Conservation (phyloP, 2,113 vertebrate species). For the Amblyopsis rosae region DNA sequence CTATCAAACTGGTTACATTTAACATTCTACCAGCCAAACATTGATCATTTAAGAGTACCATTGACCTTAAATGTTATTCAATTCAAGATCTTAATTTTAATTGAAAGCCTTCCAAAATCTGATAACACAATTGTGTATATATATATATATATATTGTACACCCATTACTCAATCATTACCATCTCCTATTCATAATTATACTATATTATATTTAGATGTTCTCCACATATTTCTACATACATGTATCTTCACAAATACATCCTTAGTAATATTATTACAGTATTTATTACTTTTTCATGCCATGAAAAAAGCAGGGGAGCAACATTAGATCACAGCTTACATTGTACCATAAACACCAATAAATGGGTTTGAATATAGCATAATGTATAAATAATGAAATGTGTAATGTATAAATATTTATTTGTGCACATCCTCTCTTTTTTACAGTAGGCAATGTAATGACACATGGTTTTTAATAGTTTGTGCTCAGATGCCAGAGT, state of each 20-base stretch:
- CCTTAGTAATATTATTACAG: constrained; percentile 36
- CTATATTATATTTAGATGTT: too few species aligned
- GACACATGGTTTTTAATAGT: not conserved
- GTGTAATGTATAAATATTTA: not conserved
- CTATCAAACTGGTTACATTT: too few species aligned
- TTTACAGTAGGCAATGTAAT: not conserved
- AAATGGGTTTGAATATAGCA: constrained; percentile 37
- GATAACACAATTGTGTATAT: too few species aligned
- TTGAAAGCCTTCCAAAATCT: too few species aligned
- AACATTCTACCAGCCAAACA: too few species aligned
- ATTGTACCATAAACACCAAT: constrained; percentile 34
- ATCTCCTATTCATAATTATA: too few species aligned
- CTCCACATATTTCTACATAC: not conserved
- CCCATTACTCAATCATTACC: too few species aligned
- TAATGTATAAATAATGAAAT: not conserved
- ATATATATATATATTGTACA: too few species aligned
- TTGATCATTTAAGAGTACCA: too few species aligned
- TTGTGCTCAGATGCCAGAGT: not conserved
- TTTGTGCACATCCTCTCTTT: not conserved
- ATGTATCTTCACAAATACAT: not conserved
- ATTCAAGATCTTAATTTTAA: too few species aligned
- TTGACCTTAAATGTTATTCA: too few species aligned
- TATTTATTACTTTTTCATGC: constrained; percentile 27
- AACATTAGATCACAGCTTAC: constrained; percentile 38
- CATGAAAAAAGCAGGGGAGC: not conserved